Conservation (phyloP, 1,140 invertebrate species). For the Drosophila miranda region DNA sequence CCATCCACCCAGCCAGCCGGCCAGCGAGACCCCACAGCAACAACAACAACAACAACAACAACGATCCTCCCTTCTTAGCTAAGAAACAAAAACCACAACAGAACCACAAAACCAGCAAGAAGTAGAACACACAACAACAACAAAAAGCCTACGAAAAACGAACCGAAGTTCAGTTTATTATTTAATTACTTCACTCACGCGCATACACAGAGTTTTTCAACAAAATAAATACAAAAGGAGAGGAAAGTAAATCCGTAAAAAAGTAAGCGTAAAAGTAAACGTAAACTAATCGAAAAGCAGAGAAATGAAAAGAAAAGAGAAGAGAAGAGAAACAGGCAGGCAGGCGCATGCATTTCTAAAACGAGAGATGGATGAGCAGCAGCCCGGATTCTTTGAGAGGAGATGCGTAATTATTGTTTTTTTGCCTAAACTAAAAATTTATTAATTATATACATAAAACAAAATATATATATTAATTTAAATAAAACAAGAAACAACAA, state of each 20-base stretch:
- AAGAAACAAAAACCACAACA: constrained; percentile 64
- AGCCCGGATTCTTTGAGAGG: constrained; percentile 21
- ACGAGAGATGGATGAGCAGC: constrained; percentile 15
- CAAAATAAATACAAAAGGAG: not conserved
- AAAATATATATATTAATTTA: constrained; percentile 73
- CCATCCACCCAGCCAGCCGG: not conserved
- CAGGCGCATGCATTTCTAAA: constrained; percentile 20
- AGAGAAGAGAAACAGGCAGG: not conserved
- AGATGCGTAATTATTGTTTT: constrained; percentile 73
- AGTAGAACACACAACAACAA: constrained; percentile 15
- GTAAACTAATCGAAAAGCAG: constrained; percentile 43
- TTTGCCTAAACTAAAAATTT: constrained; percentile 74
- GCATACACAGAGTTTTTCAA: constrained; percentile 3
- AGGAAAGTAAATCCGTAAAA: constrained; percentile 20
- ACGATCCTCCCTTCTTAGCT: constrained; percentile 66
- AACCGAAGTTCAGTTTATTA: constrained; percentile 36
- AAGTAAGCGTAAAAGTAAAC: constrained; percentile 11
- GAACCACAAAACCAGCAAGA: constrained; percentile 11
- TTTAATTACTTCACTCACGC: constrained; percentile 11
- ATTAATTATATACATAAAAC: constrained; percentile 74
- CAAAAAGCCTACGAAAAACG: constrained; percentile 33
- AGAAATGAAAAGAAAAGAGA: constrained; percentile 8
- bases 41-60: constrained; percentile 23
- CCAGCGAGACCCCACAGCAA: not conserved
- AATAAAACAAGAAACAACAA: constrained; percentile 61